A percentile compares a stretch with the other conserved stretches of the same genome.
Evolutionary conservation across 2,797 vertebrate genomes (phyloP).

Genomic region (Phrynocephalus guinanensis): DNA sequence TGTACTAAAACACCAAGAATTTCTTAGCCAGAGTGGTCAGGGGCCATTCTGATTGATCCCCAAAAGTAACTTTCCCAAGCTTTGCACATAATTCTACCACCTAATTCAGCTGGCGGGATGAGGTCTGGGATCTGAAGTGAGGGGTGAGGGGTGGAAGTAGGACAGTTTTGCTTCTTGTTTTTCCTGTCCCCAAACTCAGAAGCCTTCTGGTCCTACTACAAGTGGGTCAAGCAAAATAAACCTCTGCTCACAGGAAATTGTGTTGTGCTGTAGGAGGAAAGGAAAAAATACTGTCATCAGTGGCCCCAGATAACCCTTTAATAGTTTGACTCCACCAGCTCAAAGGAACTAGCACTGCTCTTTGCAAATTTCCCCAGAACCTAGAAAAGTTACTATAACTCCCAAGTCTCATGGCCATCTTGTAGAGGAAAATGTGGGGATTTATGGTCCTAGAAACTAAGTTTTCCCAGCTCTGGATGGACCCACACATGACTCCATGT

Average conservation of each 20-base stretch:
- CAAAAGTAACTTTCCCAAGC: neutral
- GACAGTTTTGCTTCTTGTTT: neutral
- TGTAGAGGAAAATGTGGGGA: no score
- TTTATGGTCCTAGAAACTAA: no score
- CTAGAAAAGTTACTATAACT: no score
- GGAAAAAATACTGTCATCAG: neutral
- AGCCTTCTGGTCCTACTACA: neutral
- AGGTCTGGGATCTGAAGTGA: neutral
- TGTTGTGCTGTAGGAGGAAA: neutral
- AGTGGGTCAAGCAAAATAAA: slow-evolving; percentile 24
- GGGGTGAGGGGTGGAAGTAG: neutral
- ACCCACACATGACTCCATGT: neutral
- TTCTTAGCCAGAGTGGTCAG: neutral
- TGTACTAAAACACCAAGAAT: neutral
- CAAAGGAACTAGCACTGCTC: neutral
- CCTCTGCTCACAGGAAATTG: slow-evolving; percentile 1
- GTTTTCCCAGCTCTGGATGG: neutral
- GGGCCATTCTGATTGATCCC: neutral
- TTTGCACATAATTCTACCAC: neutral
- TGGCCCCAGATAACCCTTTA: neutral
- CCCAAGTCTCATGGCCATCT: no score
- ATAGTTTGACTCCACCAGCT: neutral
- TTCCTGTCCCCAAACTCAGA: neutral
- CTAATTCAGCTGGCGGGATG: neutral
- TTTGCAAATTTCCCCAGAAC: neutral